These are phyloP conservation scores for Limenitis camilla DNA, from an alignment of 2,888 invertebrate genomes.

Conservation along the genomic window DNA sequence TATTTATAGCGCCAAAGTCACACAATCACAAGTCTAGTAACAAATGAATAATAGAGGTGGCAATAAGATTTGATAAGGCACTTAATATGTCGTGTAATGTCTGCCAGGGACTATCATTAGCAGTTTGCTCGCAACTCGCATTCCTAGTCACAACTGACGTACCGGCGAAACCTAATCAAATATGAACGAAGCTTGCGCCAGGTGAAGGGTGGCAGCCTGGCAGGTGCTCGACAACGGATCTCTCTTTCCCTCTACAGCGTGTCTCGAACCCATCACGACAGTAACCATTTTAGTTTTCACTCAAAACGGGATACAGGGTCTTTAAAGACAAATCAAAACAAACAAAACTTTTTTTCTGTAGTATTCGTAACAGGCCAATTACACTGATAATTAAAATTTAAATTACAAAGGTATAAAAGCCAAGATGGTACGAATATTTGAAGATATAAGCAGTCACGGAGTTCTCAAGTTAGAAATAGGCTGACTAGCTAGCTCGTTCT, in stretches of 20 bases:
- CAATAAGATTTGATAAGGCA: conserved; percentile 9
- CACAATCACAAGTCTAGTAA: not conserved
- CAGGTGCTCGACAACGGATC: conserved; percentile 61
- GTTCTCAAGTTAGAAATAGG: too few species aligned
- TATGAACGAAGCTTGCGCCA: conserved; percentile 57
- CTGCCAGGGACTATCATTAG: conserved; percentile 13
- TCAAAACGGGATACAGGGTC: too few species aligned
- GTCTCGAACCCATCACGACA: conserved; percentile 31
- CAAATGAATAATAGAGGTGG: conserved; percentile 2
- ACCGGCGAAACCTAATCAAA: conserved; percentile 65
- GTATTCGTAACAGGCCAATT: too few species aligned
- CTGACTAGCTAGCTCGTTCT: too few species aligned
- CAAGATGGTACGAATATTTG: too few species aligned
- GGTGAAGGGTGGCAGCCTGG: conserved; percentile 65
- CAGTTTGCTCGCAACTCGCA: conserved; percentile 27
- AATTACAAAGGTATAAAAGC: too few species aligned
- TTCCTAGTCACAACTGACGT: conserved; percentile 52
- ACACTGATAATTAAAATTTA: too few species aligned
- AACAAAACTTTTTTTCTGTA: too few species aligned
- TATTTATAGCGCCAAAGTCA: too few species aligned
- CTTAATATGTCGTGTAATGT: conserved; percentile 14
- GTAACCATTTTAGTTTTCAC: too few species aligned
- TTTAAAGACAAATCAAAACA: too few species aligned
- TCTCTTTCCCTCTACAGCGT: conserved; percentile 45
- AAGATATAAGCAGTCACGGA: too few species aligned